Base-by-base conservation (phyloP, 2,113 vertebrate genomes). In the Thalassoma bifasciatum region DNA sequence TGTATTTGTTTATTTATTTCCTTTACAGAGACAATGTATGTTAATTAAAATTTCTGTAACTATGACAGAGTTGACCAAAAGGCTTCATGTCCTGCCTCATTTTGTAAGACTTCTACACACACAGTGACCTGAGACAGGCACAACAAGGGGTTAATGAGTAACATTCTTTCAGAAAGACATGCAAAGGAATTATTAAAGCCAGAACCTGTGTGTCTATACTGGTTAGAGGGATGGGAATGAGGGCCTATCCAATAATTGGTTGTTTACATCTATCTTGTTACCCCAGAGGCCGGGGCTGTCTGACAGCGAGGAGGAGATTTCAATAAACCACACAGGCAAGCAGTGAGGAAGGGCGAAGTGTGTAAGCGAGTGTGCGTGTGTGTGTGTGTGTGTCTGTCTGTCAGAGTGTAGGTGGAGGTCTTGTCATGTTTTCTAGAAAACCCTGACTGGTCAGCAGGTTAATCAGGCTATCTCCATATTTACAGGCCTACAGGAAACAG, bases 241-340 rank as follows among this genome's bases (percentile, higher is more conserved):
- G 75, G 77, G 83, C 67, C 86, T 82, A 82, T 85, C 78, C 90
- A 90, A 84, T 92, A 89, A 92, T 92, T 88, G 89, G 72, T 86
- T 89, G 90, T 93, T 91, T 92, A 90, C 88, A 88, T 92, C 89
- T 77, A 88, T 89, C 86, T 79, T 83, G 87, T 92, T 90, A 88
- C 89, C 72, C 79, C 75, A 81, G 87, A 88, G 88, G 85, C 79
- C 65, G 11, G 63, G 70, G 52, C 82, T 66, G 72, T 79, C 67
- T 75, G 66, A 77, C 44, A 47, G 79, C 68, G 47, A 30, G 75
- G 72, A 83, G 75, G 66, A 77, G 75, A 67, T 86, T 88, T 83
- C 79, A 86, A 64, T 69, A 85, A 82, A 83, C 69, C 59, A 21
- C 82, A 77, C 38, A 69, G 64, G 63, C 62, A 56, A 71, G 66